These are phyloP conservation scores for Diarsia mendica DNA, from an alignment of 2,888 invertebrate species.

Conservation along the genomic window DNA sequence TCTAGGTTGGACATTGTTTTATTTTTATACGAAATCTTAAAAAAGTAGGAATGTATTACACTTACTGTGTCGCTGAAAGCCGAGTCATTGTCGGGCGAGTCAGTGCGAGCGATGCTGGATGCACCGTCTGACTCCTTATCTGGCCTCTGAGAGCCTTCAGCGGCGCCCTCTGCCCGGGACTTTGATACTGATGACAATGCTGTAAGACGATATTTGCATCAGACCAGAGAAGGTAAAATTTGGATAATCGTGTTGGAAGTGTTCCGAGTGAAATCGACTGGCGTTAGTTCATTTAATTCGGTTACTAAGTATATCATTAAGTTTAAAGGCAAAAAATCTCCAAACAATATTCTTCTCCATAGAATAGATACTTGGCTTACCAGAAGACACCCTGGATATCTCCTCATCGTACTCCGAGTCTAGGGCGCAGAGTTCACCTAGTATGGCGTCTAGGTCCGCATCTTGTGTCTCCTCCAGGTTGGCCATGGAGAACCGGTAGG, in stretches of 20 bases:
- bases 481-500: slow-evolving; percentile 98
- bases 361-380: slow-evolving; percentile 64
- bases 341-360: not conserved
- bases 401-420: slow-evolving; percentile 93
- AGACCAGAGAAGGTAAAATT: not conserved
- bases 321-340: not conserved
- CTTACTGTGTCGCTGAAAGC: slow-evolving; percentile 99
- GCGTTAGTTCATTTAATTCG: not conserved
- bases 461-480: slow-evolving; percentile 99
- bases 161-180: slow-evolving; percentile 72
- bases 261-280: not conserved
- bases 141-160: slow-evolving; percentile 73
- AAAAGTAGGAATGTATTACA: slow-evolving; percentile 67
- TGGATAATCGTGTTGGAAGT: not conserved
- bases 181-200: slow-evolving; percentile 76
- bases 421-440: slow-evolving; percentile 98
- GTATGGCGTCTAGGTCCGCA: slow-evolving; percentile 98
- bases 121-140: slow-evolving; percentile 84
- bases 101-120: slow-evolving; percentile 91
- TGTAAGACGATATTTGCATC: slow-evolving; percentile 50
- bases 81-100: slow-evolving; percentile 99
- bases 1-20: not conserved
- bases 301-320: not conserved
- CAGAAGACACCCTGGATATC: slow-evolving; percentile 85
- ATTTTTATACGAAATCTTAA: not conserved